Conservation (phyloP, 2,113 vertebrate genomes). For the Romanogobio albipinnatus region DNA sequence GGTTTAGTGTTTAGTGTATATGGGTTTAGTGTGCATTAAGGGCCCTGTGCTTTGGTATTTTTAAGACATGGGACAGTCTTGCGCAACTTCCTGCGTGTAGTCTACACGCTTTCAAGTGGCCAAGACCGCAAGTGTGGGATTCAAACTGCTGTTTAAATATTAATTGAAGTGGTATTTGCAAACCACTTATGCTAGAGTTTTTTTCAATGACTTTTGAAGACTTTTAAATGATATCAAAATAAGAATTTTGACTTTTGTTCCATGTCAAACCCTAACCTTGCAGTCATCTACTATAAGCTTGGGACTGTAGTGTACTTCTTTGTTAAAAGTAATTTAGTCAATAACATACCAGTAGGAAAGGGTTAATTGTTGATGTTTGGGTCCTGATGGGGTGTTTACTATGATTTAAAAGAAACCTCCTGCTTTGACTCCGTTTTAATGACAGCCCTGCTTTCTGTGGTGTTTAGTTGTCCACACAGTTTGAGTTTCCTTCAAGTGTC, state of each 20-base stretch:
- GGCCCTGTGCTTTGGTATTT: too few species aligned
- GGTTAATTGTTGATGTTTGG: not conserved
- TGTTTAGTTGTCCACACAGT: not conserved
- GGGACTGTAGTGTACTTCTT: not conserved
- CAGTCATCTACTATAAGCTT: not conserved
- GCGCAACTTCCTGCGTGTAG: too few species aligned
- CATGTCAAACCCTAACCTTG: not conserved
- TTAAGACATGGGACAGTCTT: too few species aligned
- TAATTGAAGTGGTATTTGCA: not conserved
- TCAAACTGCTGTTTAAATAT: not conserved
- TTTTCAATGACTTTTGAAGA: not conserved
- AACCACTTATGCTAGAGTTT: not conserved
- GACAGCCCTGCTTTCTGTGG: not conserved
- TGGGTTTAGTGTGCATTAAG: too few species aligned
- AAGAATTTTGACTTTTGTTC: not conserved
- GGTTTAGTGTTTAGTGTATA: too few species aligned
- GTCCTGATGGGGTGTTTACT: not conserved
- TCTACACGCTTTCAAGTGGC: too few species aligned
- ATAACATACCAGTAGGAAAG: not conserved
- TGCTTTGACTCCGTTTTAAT: not conserved
- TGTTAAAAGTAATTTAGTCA: not conserved
- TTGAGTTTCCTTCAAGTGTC: not conserved
- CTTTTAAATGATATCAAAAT: not conserved
- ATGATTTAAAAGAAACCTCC: not conserved
- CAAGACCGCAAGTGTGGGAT: not conserved